Evolutionary conservation across 2,113 vertebrate species (phyloP).

Genomic region (Corythoichthys intestinalis): DNA sequence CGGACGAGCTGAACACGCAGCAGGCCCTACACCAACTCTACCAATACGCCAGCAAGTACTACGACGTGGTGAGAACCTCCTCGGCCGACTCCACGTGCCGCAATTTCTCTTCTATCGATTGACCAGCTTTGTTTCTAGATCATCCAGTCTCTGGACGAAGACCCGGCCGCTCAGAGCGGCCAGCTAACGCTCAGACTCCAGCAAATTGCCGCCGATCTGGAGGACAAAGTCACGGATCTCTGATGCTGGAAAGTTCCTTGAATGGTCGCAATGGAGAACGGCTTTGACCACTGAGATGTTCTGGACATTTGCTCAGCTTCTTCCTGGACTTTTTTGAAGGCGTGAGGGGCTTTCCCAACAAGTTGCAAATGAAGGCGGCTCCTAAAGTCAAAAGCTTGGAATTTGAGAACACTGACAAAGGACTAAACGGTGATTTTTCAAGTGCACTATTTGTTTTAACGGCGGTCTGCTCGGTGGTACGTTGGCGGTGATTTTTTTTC

Average conservation of each 20-base stretch:
- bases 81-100: neutral
- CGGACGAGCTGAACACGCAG: slow-evolving; percentile 88
- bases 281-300: neutral
- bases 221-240: slow-evolving; percentile 98
- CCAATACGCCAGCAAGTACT: slow-evolving; percentile 97
- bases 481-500: neutral
- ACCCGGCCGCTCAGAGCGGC: slow-evolving; percentile 92
- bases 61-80: slow-evolving; percentile 81
- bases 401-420: neutral
- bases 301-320: too few species aligned
- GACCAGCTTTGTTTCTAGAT: slow-evolving; percentile 70
- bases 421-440: neutral
- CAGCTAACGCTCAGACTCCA: slow-evolving; percentile 94
- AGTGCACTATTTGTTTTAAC: slow-evolving; percentile 4
- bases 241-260: slow-evolving; percentile 63
- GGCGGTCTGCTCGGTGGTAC: neutral
- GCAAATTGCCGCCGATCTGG: slow-evolving; percentile 93
- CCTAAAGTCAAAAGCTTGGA: neutral
- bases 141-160: slow-evolving; percentile 92
- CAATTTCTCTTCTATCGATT: neutral
- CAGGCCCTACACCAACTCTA: slow-evolving; percentile 94
- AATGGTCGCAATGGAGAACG: neutral
- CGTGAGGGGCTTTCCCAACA: too few species aligned
- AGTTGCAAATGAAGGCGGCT: too few species aligned
- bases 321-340: neutral